Percentiles rank a stretch among this genome's conserved stretches.
Evolutionary conservation across 2,888 invertebrate genomes (phyloP).

Genomic region (Hyposoter dolosus): DNA sequence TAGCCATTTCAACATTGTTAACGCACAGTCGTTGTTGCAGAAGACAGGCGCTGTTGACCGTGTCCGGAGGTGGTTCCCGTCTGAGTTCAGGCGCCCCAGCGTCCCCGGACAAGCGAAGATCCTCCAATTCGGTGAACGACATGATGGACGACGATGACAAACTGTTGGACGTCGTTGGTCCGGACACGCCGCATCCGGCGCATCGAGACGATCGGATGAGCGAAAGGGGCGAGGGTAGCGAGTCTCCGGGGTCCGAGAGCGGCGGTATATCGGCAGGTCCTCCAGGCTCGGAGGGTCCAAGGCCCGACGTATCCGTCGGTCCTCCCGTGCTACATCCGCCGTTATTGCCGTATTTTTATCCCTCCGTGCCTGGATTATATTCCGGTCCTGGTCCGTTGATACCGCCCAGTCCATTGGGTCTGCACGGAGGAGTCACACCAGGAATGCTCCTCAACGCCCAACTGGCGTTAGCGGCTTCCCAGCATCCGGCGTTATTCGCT

Average conservation of each 20-base stretch:
- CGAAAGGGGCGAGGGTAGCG: slow-evolving; percentile 83
- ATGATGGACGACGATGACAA: slow-evolving; percentile 92
- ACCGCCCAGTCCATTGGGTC: slow-evolving; percentile 89
- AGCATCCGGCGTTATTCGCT: slow-evolving; percentile 91
- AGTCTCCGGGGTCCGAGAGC: slow-evolving; percentile 85
- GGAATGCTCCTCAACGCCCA: slow-evolving; percentile 95
- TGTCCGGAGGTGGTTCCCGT: slow-evolving; percentile 83
- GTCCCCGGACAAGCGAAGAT: slow-evolving; percentile 82
- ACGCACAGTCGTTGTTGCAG: slow-evolving; percentile 84
- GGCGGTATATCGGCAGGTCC: slow-evolving; percentile 85
- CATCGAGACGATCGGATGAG: slow-evolving; percentile 83
- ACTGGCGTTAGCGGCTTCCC: slow-evolving; percentile 92
- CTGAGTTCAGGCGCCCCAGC: slow-evolving; percentile 81
- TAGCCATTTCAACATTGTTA: slow-evolving; percentile 77
- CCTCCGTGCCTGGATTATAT: slow-evolving; percentile 92
- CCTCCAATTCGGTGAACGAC: slow-evolving; percentile 82
- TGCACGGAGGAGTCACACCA: slow-evolving; percentile 91
- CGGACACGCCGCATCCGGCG: slow-evolving; percentile 91
- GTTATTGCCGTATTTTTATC: slow-evolving; percentile 96
- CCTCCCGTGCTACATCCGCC: slow-evolving; percentile 95
- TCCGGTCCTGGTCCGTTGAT: slow-evolving; percentile 89
- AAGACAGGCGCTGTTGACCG: slow-evolving; percentile 85
- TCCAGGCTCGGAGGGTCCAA: slow-evolving; percentile 88
- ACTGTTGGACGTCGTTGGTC: slow-evolving; percentile 94
- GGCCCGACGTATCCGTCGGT: slow-evolving; percentile 97